Evolutionary conservation across 2,113 vertebrate genomes (phyloP), one percentile per base, ranked within the genome.

Genomic region (Sakesphorus luctuosus): DNA sequence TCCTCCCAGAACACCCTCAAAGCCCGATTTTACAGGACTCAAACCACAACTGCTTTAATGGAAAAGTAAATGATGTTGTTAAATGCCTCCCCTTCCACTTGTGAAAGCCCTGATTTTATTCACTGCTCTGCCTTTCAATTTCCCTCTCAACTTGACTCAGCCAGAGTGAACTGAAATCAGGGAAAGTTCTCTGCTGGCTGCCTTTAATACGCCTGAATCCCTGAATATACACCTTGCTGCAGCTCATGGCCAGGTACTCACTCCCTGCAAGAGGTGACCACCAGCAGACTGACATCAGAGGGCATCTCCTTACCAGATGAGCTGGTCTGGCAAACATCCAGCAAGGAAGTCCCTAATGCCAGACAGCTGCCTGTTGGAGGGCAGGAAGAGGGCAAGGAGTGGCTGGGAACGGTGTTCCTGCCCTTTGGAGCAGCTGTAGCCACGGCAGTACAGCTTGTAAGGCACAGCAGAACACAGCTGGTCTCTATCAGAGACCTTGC

Each of bases 311-410:
- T 43, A 50, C 6, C 53, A 50, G 47, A 44, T 24, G n/a, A 40
- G 29, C 53, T 7, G 3, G 2, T 78, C 52, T 67, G 15, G 28
- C 20, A 52, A 86, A 82, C 71, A 55, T 23, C 43, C 21, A 81
- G 25, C 65, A 38, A 66, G 53, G 33, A 12, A 11, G 26, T 33
- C 33, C 61, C 49, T 87, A 15, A 35, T 52, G 59, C 7, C 26
- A 46, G 75, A 50, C 36, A 63, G 36, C 23, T 44, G 35, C 18
- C 63, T 86, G 82, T 15, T 46, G 36, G 36, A 56, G 47, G 29
- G 36, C 55, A 46, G 1, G 2, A 40, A 47, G 0, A 50, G 6
- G 20, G 29, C 18, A 84, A 46, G 3, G 23, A 75, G 18, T 13
- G 31, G 38, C 50, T 75, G 74, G 53, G 43, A 59, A 75, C 1